phyloP scores from a whole-genome alignment of 2,888 invertebrate species.

The Griposia aprilina region DNA sequence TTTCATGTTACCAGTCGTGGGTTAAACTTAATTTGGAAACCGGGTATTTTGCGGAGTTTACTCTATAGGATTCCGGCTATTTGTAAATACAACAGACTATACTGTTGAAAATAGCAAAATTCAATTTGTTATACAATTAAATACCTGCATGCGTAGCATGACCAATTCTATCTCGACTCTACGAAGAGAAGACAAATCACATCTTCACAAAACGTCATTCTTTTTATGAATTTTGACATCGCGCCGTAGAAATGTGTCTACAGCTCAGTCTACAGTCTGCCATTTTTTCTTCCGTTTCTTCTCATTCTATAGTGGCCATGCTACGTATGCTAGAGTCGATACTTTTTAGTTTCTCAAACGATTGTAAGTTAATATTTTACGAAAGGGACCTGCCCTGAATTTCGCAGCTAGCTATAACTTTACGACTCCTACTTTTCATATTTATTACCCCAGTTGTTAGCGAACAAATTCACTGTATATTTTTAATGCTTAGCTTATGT shows the following conservation, averaged over 20 bases:
- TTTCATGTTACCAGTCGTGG: conserved; percentile 41
- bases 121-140: conserved; percentile 20
- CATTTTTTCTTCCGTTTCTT: no score
- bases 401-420: conserved; percentile 51
- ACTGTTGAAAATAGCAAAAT: conserved; percentile 16
- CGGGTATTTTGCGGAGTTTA: conserved; percentile 27
- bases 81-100: conserved; percentile 13
- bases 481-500: conserved; percentile 51
- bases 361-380: conserved; percentile 37
- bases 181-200: no score
- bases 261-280: no score
- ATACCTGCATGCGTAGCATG: no score
- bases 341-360: conserved; percentile 16
- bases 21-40: conserved; percentile 43
- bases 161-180: no score
- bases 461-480: conserved; percentile 51
- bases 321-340: no score
- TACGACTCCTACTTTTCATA: conserved; percentile 58
- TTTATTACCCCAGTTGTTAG: conserved; percentile 61
- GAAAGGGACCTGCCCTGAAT: conserved; percentile 36
- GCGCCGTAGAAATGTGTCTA: no score
- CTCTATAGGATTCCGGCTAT: conserved; percentile 28
- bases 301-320: no score
- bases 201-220: no score
- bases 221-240: no score